These are phyloP conservation scores for Echeneis naucrates DNA, from an alignment of 2,797 vertebrate genomes.

Conservation along the genomic window DNA sequence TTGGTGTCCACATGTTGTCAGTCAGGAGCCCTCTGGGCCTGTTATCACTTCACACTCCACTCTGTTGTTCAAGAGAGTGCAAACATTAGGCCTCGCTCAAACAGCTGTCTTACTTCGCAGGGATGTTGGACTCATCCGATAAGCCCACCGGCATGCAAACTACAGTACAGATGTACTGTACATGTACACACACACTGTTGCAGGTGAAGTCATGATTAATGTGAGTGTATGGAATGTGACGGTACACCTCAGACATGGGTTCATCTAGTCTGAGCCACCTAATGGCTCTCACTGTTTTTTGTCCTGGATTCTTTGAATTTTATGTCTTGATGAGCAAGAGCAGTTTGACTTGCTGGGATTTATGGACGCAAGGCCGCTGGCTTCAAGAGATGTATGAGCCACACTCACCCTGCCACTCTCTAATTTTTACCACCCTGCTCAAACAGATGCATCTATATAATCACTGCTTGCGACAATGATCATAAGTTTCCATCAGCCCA, in stretches of 20 bases:
- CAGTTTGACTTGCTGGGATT: slow-evolving; percentile 56
- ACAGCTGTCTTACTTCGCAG: slow-evolving; percentile 51
- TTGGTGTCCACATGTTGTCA: slow-evolving; percentile 46
- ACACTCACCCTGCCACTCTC: slow-evolving; percentile 23
- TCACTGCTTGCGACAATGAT: slow-evolving; percentile 30
- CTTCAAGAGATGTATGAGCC: slow-evolving; percentile 54
- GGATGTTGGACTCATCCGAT: slow-evolving; percentile 25
- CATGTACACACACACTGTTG: slow-evolving; percentile 5
- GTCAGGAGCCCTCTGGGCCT: slow-evolving; percentile 36
- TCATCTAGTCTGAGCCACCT: slow-evolving; percentile 41
- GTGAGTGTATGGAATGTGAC: slow-evolving; percentile 57
- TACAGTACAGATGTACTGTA: slow-evolving; percentile 30
- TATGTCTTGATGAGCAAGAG: slow-evolving; percentile 36
- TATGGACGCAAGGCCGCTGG: slow-evolving; percentile 41
- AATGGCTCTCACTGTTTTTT: slow-evolving; percentile 31
- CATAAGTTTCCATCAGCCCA: slow-evolving; percentile 22
- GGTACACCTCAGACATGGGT: slow-evolving; percentile 46
- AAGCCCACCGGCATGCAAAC: slow-evolving; percentile 17
- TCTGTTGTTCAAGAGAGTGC: slow-evolving; percentile 41
- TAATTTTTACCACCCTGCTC: slow-evolving; percentile 37
- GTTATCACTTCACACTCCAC: slow-evolving; percentile 47
- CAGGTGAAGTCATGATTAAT: slow-evolving; percentile 50
- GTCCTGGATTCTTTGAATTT: slow-evolving; percentile 61
- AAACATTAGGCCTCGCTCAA: slow-evolving; percentile 57
- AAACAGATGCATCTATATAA: slow-evolving; percentile 31